Base-by-base conservation (phyloP, 2,888 invertebrate genomes). In the Notocelia uddmanniana region DNA sequence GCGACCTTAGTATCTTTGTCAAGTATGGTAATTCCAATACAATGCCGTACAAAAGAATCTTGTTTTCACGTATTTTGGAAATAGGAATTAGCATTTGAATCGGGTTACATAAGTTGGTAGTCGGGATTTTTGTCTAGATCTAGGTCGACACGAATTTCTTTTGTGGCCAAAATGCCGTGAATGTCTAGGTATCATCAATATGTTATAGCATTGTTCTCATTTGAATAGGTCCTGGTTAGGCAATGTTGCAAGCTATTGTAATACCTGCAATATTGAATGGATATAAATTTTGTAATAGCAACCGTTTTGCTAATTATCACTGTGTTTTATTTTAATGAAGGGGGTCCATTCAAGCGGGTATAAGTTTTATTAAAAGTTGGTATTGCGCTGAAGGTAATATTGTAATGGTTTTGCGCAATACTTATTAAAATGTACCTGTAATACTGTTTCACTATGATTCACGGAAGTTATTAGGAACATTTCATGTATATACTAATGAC, bases 121-220 rank as follows among this genome's bases (percentile, higher is more conserved):
- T 34, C 68, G 26, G 62, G 67, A 72, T 68, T 71, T 64, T 54
- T 68, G 67, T 67, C 45, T 68, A 64, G 74, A 86, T 80, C 76
- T 81, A 71, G 84, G 83, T 82, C 82, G 37, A 81, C 76, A 76
- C 76, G 78, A 76, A 80, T 76, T 74, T 79, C 82, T 82, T 86
- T 87, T 88, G 85, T 86, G 26, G n/a, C 34, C 9, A 6, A 31
- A 64, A 54, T 3, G n/a, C 74, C 74, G 76, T 76, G 75, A 77
- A 77, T 78, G 75, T 76, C 69, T 71, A 72, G 57, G 73, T 78
- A 81, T 78, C 78, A 80, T 79, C 80, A 76, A 80, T 81, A 79
- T 76, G 79, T 78, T 76, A 74, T 77, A 69, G 75, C 80, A 84
- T 84, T 85, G 85, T 86, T 85, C 80, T 81, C 66, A 74, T 78